Percentiles rank a stretch among this genome's conserved stretches.
These are phyloP conservation scores for Cossypha caffra DNA, from an alignment of 2,797 vertebrate genomes.

Conservation along the genomic window DNA sequence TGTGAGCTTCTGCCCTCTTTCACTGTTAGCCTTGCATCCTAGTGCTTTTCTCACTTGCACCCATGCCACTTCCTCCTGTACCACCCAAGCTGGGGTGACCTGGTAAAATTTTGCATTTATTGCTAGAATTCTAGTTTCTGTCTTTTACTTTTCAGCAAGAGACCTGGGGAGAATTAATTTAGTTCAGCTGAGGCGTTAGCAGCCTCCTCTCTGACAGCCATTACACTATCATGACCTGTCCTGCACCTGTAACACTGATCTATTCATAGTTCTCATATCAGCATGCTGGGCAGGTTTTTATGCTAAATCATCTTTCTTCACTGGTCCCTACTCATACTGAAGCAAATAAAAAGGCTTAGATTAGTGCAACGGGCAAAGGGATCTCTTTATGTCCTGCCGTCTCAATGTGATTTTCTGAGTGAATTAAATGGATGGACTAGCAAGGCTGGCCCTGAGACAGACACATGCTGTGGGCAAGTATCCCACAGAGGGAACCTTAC, in stretches of 20 bases:
- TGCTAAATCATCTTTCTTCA: constrained; percentile 48
- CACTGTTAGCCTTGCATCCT: not conserved
- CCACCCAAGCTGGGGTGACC: not conserved
- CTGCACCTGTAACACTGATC: not conserved
- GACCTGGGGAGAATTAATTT: constrained; percentile 21
- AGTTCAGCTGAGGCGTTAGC: not conserved
- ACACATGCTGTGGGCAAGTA: constrained; percentile 7
- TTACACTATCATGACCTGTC: constrained; percentile 33
- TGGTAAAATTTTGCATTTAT: constrained; percentile 3
- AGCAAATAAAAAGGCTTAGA: constrained; percentile 48
- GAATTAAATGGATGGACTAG: constrained; percentile 51
- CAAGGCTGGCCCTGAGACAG: constrained; percentile 37
- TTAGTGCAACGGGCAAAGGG: not conserved
- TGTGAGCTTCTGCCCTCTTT: not conserved
- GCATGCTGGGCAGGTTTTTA: constrained; percentile 57
- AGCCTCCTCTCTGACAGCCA: constrained; percentile 5
- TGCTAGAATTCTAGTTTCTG: not conserved
- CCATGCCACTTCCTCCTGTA: not conserved
- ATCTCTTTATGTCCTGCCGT: constrained; percentile 4
- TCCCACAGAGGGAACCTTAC: constrained; percentile 1
- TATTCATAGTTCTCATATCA: constrained; percentile 48
- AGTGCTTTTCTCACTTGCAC: not conserved
- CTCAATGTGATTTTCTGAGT: constrained; percentile 44
- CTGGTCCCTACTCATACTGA: constrained; percentile 2
- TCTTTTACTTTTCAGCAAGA: constrained; percentile 2